Conservation (phyloP, 2,888 invertebrate genomes). For the Polietes domitor region DNA sequence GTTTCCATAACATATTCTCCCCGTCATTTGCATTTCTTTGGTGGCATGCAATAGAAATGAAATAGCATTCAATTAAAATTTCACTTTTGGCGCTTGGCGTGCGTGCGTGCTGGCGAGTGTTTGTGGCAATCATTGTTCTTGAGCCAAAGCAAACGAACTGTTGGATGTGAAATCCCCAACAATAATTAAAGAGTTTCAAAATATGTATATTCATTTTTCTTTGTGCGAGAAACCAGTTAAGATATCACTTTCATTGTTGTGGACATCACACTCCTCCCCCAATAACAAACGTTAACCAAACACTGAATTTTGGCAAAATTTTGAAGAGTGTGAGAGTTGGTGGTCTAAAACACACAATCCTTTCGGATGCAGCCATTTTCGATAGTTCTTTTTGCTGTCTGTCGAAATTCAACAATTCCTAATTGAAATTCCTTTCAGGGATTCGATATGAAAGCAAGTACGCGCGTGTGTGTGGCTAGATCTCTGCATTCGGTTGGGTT, state of each 20-base stretch:
- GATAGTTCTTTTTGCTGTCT: neutral
- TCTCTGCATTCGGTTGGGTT: conserved; percentile 24
- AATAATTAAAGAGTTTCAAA: neutral
- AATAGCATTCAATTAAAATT: conserved; percentile 61
- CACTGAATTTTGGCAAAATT: neutral
- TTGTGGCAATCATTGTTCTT: neutral
- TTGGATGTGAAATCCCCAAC: neutral
- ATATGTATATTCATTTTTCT: neutral
- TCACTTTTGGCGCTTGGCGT: conserved; percentile 7
- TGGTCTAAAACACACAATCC: too few relatives aligned
- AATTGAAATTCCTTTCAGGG: conserved; percentile 64
- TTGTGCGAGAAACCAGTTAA: neutral
- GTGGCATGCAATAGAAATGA: conserved; percentile 40
- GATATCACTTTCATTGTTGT: neutral
- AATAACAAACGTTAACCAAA: neutral
- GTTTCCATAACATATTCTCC: neutral
- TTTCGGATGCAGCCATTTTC: neutral
- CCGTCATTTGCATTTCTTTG: conserved; percentile 14
- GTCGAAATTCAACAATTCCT: conserved; percentile 44
- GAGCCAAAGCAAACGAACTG: neutral
- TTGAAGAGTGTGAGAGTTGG: neutral
- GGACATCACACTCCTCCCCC: neutral
- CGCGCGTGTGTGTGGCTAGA: neutral
- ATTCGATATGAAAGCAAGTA: conserved; percentile 17
- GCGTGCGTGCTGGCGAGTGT: neutral